These are phyloP conservation scores for Sphaerodactylus townsendi DNA, from an alignment of 2,113 vertebrate genomes.

Conservation along the genomic window DNA sequence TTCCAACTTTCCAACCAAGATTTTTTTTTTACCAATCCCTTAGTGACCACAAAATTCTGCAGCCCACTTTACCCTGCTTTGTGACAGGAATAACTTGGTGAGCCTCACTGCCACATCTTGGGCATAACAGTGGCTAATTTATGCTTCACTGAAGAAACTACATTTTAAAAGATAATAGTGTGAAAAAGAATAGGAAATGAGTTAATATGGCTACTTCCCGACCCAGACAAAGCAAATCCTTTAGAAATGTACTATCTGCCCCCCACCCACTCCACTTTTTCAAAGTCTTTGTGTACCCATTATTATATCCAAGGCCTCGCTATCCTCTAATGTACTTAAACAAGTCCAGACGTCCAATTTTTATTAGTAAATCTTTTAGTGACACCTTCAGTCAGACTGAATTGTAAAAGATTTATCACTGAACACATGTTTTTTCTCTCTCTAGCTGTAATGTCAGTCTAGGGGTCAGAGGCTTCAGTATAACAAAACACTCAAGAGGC, in stretches of 20 bases:
- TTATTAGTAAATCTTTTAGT: constrained; percentile 33
- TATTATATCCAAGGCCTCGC: constrained; percentile 11
- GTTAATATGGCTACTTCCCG: background rate
- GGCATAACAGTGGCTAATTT: background rate
- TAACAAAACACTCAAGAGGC: constrained; percentile 43
- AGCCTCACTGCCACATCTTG: background rate
- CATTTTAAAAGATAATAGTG: constrained; percentile 2
- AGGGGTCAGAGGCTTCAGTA: constrained; percentile 39
- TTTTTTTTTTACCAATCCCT: background rate
- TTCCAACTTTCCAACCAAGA: background rate
- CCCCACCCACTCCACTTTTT: background rate
- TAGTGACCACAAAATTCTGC: background rate
- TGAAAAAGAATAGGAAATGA: background rate
- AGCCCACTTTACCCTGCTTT: background rate
- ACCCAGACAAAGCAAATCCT: background rate
- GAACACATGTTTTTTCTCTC: constrained; percentile 22
- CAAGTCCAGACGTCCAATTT: constrained; percentile 27
- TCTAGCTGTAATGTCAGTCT: constrained; percentile 46
- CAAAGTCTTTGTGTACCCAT: background rate
- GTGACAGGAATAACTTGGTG: background rate
- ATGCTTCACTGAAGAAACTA: constrained; percentile 16
- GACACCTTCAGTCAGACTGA: constrained; percentile 27
- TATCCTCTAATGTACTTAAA: constrained; percentile 20
- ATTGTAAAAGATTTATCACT: constrained; percentile 50
- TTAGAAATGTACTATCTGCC: background rate